Evolutionary conservation across 2,888 invertebrate genomes (phyloP), one percentile per base, ranked within the genome.

Genomic region (Aleiodes testaceus): DNA sequence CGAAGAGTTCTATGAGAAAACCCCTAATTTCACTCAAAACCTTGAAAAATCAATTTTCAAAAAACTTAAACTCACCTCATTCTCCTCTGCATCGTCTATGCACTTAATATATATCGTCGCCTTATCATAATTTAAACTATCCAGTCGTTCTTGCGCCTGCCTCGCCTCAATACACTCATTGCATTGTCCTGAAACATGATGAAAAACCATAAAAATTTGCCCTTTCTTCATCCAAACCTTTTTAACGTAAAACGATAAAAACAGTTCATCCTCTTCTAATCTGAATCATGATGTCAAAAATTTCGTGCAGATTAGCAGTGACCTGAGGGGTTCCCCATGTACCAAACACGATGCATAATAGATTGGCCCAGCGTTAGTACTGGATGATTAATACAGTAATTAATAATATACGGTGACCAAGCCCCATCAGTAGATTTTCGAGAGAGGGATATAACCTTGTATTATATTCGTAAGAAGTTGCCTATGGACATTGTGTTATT

Each of bases 371-470:
- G 44, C 47, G 64, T 75, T 79, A 82, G 80, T 80, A 79, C 77
- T 78, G 79, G 82, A 81, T 86, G 87, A 87, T 87, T 87, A 87
- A 87, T 87, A 85, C 83, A 83, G 86, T 86, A 86, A 87, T 87
- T 87, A 87, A 87, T 87, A 87, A 87, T 86, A 85, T 82, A 85
- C 84, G 86, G 80, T 83, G 84, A 84, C 82, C 82, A 79, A 79
- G 72, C 73, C 59, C 67, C 66, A 65, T 74, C 74, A n/a, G 61
- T 42, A 53, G 68, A 26, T 55, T 36, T 36, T 36, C 36, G 36
- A 36, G 36, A 36, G 36, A 7, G 52, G 69, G 76, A 74, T 36
- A 36, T 36, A 36, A 36, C 36, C 36, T 36, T 36, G 7, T 2
- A 36, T 36, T 36, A 6, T 36, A 36, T 36, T 11, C 36, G 36